Evolutionary conservation across 2,888 invertebrate species (phyloP), one percentile per base, ranked within the genome.

Genomic region (Tiliacea aurago): DNA sequence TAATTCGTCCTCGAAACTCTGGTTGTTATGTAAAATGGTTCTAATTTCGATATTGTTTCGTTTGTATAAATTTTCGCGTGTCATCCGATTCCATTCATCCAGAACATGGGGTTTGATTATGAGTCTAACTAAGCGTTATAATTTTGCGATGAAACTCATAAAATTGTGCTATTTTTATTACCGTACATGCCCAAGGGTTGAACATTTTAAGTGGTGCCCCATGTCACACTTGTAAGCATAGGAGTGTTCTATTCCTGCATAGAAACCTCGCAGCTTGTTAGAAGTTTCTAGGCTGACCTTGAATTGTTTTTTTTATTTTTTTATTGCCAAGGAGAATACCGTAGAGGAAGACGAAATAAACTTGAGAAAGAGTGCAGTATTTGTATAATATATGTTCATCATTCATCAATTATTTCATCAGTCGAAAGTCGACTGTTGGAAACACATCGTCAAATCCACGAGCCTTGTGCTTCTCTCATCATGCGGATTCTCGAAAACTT

Each of bases 21-120:
- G 71, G 59, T 90, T 90, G 91, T 91, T 88, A 91, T 88, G 88
- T 85, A 84, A 89, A 89, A 89, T 87, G 85, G 85, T 81, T 83
- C 76, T 83, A 77, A 85, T 83, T 83, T 74, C 68, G 33, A 83
- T 84, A 85, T 83, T 85, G 84, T 85, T 78, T 51, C 72, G 62
- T 74, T 76, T 71, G 76, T 74, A 78, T 76, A 73, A 58, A 80
- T 77, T 81, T 84, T 77, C 61, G 62, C 45, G 43, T 45, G 69
- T 62, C 18, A 63, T 45, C 10, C 11, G 13, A 7, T 41, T 49
- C 18, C n/a, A 20, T 33, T 4, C 15, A 70, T 1, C 43, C 3
- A 20, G 9, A n/a, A 53, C 9, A 58, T 43, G 43, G 41, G 10
- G 28, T 49, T 49, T 18, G 41, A n/a, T 33, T 15, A 15, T 23